Evolutionary conservation across 2,888 invertebrate genomes (phyloP), one percentile per base, ranked within the genome.

Genomic region (Aphidius colemani): DNA sequence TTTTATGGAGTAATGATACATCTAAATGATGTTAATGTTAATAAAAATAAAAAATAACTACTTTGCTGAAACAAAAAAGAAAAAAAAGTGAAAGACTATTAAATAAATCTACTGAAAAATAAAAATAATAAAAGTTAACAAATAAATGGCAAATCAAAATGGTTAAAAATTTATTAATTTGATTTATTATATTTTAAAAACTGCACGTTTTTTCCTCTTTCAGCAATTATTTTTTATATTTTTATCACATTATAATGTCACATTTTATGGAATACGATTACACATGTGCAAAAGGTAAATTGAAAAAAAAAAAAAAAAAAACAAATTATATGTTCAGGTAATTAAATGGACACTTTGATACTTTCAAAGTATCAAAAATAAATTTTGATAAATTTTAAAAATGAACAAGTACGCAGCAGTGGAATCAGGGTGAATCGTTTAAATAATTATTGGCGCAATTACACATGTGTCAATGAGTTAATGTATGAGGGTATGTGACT

Each of bases 191-290:
- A 18, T 60, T 53, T 60, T 48, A 46, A 55, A 45, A 46, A 11
- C n/a, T 30, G 10, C 46, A n/a, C 11, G 11, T 57, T 46, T 46
- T 30, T 40, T 40, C n/a, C n/a, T 53, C 43, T 18, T 53, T 53
- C 40, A n/a, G 30, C 30, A 30, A 30, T 46, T 45, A 10, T 57
- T 18, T 10, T 57, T 57, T 57, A 45, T 57, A 57, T 46, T 57
- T 49, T 72, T 79, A 79, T 79, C 78, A 79, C 79, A 78, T 78
- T 79, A 79, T 71, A 74, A 71, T 48, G 30, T 45, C 10, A 57
- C 46, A 57, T 77, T 72, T 74, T 71, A 75, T 74, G 77, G 76
- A 77, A 78, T 78, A 77, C 66, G 69, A 71, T 75, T 71, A 71
- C 66, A 65, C 66, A 58, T 70, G 67, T 68, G 56, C 67, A 67